Conservation (phyloP, 2,797 vertebrate species). For the Danio choprae region DNA sequence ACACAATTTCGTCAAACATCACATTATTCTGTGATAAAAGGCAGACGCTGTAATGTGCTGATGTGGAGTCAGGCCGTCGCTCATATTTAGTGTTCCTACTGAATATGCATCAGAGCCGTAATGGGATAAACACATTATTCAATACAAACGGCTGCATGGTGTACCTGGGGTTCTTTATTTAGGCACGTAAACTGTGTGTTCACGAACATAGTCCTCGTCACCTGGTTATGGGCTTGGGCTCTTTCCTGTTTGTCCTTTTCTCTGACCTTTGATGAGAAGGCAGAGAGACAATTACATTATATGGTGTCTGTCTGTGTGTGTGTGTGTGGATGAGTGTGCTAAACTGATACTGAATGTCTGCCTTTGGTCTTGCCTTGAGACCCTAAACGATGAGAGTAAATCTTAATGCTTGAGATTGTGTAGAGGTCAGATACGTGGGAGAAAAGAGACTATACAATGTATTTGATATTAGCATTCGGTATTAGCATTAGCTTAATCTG, state of each 20-base stretch:
- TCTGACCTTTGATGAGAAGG: slow-evolving; percentile 27
- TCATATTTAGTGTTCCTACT: slow-evolving; percentile 75
- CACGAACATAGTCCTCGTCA: slow-evolving; percentile 50
- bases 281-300: slow-evolving; percentile 12
- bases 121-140: slow-evolving; percentile 78
- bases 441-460: background rate
- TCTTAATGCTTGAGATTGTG: slow-evolving; percentile 68
- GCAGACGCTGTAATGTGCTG: slow-evolving; percentile 73
- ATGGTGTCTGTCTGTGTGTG: background rate
- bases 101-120: slow-evolving; percentile 78
- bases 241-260: background rate
- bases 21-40: slow-evolving; percentile 78
- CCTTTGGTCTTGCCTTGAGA: slow-evolving; percentile 71
- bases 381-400: slow-evolving; percentile 73
- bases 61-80: slow-evolving; percentile 72
- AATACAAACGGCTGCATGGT: slow-evolving; percentile 71
- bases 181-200: slow-evolving; percentile 68
- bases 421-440: slow-evolving; percentile 68
- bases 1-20: slow-evolving; percentile 80
- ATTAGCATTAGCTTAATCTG: background rate
- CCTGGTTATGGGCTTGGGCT: slow-evolving; percentile 12
- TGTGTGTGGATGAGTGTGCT: slow-evolving; percentile 16
- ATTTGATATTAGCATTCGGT: background rate
- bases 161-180: slow-evolving; percentile 69
- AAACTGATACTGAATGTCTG: slow-evolving; percentile 69